These are phyloP conservation scores for Zonitis immaculata DNA, from an alignment of 2,888 invertebrate species.

Conservation along the genomic window DNA sequence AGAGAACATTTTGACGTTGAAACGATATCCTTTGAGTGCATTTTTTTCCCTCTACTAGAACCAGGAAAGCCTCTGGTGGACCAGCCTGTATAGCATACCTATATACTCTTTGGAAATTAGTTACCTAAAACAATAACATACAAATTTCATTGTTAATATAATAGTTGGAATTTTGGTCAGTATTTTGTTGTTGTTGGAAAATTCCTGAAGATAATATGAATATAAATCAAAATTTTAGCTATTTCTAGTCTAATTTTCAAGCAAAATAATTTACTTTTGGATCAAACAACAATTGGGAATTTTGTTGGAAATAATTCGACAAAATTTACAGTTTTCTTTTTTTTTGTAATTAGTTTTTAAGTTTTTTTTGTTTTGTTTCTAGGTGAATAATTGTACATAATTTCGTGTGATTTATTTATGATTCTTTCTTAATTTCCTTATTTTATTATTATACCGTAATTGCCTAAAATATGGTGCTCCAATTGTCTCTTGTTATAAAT, in stretches of 20 bases:
- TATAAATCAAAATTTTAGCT: constrained; percentile 12
- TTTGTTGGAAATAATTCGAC: background rate
- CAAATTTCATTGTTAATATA: background rate
- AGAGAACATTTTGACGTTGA: too few species aligned
- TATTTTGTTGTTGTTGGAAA: constrained; percentile 1
- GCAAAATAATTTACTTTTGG: background rate
- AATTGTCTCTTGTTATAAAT: background rate
- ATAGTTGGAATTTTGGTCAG: constrained; percentile 14
- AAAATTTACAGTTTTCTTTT: background rate
- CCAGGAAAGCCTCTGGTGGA: too few species aligned
- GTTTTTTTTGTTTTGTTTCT: background rate
- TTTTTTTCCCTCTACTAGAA: too few species aligned
- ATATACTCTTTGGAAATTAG: background rate
- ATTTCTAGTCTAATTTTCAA: constrained; percentile 18
- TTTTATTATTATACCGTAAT: constrained; percentile 1
- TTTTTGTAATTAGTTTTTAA: background rate
- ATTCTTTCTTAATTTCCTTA: background rate
- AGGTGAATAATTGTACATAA: background rate
- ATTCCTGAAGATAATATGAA: too few species aligned
- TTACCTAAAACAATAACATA: constrained; percentile 9
- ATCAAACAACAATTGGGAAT: background rate
- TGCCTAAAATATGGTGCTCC: constrained; percentile 1
- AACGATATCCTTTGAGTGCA: too few species aligned
- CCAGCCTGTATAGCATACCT: too few species aligned
- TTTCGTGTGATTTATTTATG: constrained; percentile 2